phyloP scores from a whole-genome alignment of 2,888 invertebrate species.

The Ectobius pallidus region DNA sequence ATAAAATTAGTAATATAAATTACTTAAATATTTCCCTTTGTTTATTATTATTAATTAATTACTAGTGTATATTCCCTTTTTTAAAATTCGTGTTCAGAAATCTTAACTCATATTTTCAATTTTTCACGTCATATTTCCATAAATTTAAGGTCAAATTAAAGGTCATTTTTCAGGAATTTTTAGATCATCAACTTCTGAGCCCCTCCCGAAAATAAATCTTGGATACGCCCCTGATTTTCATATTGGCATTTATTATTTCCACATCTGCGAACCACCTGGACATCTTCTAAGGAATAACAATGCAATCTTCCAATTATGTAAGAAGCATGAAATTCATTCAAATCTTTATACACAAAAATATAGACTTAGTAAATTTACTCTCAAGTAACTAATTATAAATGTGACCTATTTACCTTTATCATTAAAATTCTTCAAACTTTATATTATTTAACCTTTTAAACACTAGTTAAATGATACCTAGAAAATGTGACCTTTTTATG shows the following conservation, averaged over 20 bases:
- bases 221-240: too few species aligned
- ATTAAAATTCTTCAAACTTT: not conserved
- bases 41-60: too few species aligned
- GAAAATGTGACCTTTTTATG: not conserved
- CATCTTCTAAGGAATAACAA: conserved; percentile 1
- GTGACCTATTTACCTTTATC: not conserved
- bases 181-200: too few species aligned
- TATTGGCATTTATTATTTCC: not conserved
- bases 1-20: too few species aligned
- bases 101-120: too few species aligned
- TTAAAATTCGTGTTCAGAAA: too few species aligned
- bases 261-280: not conserved
- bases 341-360: conserved; percentile 11
- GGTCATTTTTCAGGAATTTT: too few species aligned
- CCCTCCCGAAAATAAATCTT: too few species aligned
- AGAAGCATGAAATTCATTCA: not conserved
- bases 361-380: not conserved
- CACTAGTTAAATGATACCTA: not conserved
- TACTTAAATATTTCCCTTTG: too few species aligned
- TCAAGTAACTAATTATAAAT: not conserved
- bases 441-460: not conserved
- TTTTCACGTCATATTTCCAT: too few species aligned
- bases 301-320: not conserved
- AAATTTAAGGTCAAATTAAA: too few species aligned
- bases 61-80: too few species aligned